Conservation (phyloP, 2,113 vertebrate genomes). For the Sinocyclocheilus anshuiensis region DNA sequence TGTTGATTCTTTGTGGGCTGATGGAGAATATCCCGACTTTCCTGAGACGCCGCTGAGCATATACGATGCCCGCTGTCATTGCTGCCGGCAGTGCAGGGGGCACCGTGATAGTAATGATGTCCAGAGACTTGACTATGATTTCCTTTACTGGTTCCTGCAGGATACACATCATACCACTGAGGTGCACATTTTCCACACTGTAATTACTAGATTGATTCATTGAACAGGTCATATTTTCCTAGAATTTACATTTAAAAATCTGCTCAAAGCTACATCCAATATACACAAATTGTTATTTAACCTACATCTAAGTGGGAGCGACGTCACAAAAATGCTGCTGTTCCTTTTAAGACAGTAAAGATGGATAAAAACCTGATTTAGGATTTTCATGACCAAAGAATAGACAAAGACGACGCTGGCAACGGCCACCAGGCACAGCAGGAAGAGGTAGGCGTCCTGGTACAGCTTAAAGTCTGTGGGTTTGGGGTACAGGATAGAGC, state of each 20-base stretch:
- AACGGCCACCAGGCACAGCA: slow-evolving; percentile 91
- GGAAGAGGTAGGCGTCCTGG: slow-evolving; percentile 94
- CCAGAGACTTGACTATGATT: slow-evolving; percentile 92
- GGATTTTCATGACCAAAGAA: slow-evolving; percentile 85
- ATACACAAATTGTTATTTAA: too few species aligned
- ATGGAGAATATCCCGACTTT: slow-evolving; percentile 95
- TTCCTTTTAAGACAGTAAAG: background rate
- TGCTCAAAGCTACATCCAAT: too few species aligned
- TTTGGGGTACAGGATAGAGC: slow-evolving; percentile 96
- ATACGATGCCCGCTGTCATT: slow-evolving; percentile 97
- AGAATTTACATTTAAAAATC: background rate
- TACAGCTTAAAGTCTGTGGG: slow-evolving; percentile 98
- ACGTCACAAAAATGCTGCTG: background rate
- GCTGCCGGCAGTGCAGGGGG: slow-evolving; percentile 96
- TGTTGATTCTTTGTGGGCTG: slow-evolving; percentile 97
- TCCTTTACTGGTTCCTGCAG: slow-evolving; percentile 79
- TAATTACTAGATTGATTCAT: background rate
- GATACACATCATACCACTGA: background rate
- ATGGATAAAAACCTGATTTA: slow-evolving; percentile 67
- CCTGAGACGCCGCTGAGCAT: slow-evolving; percentile 91
- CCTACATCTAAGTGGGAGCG: too few species aligned
- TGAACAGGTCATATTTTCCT: background rate
- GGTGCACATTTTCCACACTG: background rate
- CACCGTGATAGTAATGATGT: slow-evolving; percentile 98
- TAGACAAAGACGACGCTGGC: slow-evolving; percentile 93